Evolutionary conservation across 2,888 invertebrate genomes (phyloP), one percentile per base, ranked within the genome.

Genomic region (Sericinus montela): DNA sequence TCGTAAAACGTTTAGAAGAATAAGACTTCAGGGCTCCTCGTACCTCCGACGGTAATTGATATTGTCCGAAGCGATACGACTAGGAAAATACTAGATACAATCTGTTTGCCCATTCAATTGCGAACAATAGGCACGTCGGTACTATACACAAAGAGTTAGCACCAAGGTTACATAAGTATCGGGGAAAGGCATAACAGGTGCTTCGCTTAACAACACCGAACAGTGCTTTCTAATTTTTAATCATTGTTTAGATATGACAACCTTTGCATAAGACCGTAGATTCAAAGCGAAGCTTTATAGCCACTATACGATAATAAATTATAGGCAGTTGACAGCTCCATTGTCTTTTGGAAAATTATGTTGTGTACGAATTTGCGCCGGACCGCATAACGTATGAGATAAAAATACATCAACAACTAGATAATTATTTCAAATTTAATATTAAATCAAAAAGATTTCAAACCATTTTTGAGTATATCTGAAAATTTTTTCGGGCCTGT

Each of bases 31-130:
- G 50, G 15, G 30, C 42, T 19, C 34, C 47, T 28, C 16, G 39
- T 13, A 38, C 44, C 25, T 37, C 25, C 14, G 43, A 43, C 35
- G 25, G 44, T 49, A 49, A 49, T 49, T 44, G 48, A 38, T 34
- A 45, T 45, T 40, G 44, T 54, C 53, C 51, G 54, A 55, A 47
- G 45, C 36, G 14, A 11, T 28, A 25, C 41, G 32, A 16, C 37
- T 45, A 48, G 51, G 59, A 58, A 61, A 45, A 40, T 45, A 58
- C 57, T 53, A 59, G 58, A 55, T 54, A 53, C 51, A 56, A 55
- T 54, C 56, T 54, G 60, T 60, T 58, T 56, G 44, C 42, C 57
- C 55, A 58, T 59, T 59, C 58, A 60, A 60, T 58, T 57, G 57
- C 54, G 56, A 58, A 57, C 60, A 60, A 60, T 60, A 56, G 45